Evolutionary conservation across 2,797 vertebrate species (phyloP), one percentile per base, ranked within the genome.

Genomic region (Smutsia temminckii): DNA sequence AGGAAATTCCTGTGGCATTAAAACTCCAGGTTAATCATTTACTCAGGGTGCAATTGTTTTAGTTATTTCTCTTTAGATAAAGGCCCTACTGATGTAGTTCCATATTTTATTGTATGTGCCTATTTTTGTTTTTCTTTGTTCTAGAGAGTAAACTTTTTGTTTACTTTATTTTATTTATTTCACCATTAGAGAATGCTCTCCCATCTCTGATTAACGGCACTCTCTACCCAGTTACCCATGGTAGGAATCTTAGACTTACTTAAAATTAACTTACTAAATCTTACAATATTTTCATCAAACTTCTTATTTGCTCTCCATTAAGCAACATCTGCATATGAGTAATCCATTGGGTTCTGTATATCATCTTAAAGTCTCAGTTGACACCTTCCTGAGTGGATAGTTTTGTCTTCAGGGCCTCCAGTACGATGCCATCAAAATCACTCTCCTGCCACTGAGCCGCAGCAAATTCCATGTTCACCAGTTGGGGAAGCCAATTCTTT

Each of bases 121-220:
- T 89, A n/a, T 51, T 66, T 90, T 77, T 46, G 40, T 75, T 89
- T 80, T 79, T 80, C n/a, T 91, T 69, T 91, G 46, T 86, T 90
- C 34, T 49, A n/a, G 29, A 77, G 66, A 80, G 18, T 74, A 75
- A 68, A 68, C 10, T 68, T 91, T 53, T 5, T 11, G 25, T 81
- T 84, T 79, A 46, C 88, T 96, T 88, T 51, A 4, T 69, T 85
- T 92, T 91, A 88, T 46, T 74, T 32, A 81, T 92, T 69, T 72
- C 40, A 81, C 37, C 40, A 63, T 86, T 85, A 83, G 81, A 10
- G 25, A 71, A 63, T 64, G 25, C 2, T 63, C 21, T 63, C n/a
- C 83, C 51, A 25, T 40, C 61, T 89, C 49, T 37, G 6, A 75
- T 91, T 61, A 71, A 71, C 12, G 23, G 23, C 21, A 49, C 0